Evolutionary conservation across 2,113 vertebrate genomes (phyloP), one percentile per base, ranked within the genome.

Genomic region (human): DNA sequence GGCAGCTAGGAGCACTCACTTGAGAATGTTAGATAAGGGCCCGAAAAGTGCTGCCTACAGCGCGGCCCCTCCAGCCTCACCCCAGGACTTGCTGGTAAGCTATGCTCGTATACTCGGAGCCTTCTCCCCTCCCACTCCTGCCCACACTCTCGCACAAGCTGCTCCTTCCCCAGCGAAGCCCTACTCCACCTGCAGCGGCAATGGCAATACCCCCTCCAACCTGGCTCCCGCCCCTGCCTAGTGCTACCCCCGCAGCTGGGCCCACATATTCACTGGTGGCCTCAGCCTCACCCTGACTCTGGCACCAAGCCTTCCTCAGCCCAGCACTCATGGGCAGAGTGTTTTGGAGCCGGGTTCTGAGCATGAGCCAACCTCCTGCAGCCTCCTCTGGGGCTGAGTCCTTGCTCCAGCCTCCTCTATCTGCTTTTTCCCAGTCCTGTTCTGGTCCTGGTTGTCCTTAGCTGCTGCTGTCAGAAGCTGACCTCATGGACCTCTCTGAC

Each of bases 51-150:
- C 32, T 10, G 25, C 57, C 30, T 66, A 14, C 18, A n/a, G 89
- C 11, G 4, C 8, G 3, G 57, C 38, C 50, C 73, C 57, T 83
- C 61, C 30, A 45, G 45, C 35, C 89, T 76, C 45, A 57, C 9
- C 50, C 45, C 45, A 25, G 5, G 0, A 8, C 25, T 4, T 22
- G 18, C 50, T 0, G 1, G n/a, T 9, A 59, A 27, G 57, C 52
- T 86, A 48, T 11, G 48, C 30, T 59, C 45, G 17, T 64, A 13
- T 13, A 17, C 4, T 2, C 73, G 6, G 27, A 32, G 22, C 73
- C 27, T 14, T 43, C 52, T 52, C 59, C 59, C 16, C 75, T 8
- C 13, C 32, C 27, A 32, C 27, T 64, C 61, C 27, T 64, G 38
- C 61, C 20, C 8, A 2, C 25, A 27, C n/a, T 86, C 73, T 81